Conservation (phyloP, 1,140 invertebrate genomes). For the Drosophila melanogaster region DNA sequence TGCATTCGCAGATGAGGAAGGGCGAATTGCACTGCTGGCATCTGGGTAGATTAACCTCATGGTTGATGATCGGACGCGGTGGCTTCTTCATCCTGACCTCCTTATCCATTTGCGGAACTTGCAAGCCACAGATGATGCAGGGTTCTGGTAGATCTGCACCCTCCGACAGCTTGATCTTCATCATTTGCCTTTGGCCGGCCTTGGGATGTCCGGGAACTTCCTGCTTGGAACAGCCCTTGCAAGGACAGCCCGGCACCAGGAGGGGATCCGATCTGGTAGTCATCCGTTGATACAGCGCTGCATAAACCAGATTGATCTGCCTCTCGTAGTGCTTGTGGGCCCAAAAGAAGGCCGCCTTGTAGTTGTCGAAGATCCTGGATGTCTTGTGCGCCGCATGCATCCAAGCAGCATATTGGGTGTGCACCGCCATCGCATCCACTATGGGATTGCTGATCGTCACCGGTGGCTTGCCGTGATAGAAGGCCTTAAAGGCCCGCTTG, state of each 20-base stretch:
- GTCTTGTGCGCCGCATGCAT: conserved; percentile 63
- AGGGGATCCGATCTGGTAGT: conserved; percentile 49
- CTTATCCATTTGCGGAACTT: conserved; percentile 42
- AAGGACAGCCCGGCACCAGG: conserved; percentile 42
- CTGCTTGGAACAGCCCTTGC: conserved; percentile 43
- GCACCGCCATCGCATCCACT: conserved; percentile 55
- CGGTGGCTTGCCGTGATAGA: conserved; percentile 62
- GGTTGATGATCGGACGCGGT: conserved; percentile 63
- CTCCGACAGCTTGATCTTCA: conserved; percentile 43
- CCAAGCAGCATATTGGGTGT: conserved; percentile 55
- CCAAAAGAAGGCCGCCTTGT: conserved; percentile 67
- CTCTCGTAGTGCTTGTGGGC: conserved; percentile 69
- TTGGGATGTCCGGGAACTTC: conserved; percentile 49
- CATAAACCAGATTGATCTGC: conserved; percentile 60
- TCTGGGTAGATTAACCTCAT: conserved; percentile 57
- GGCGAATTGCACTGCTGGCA: conserved; percentile 63
- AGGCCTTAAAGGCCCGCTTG: conserved; percentile 69
- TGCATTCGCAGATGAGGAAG: conserved; percentile 70
- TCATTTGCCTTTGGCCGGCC: conserved; percentile 9
- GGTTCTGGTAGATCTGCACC: conserved; percentile 39
- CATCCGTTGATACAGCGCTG: conserved; percentile 55
- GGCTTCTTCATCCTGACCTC: conserved; percentile 16
- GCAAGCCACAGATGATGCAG: conserved; percentile 65
- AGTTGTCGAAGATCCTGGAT: conserved; percentile 64
- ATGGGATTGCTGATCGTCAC: conserved; percentile 60